A percentile compares a stretch with the other conserved stretches of the same genome.
These are phyloP conservation scores for Mormyrops attenuatus DNA, from an alignment of 2,797 vertebrate genomes.

Conservation along the genomic window DNA sequence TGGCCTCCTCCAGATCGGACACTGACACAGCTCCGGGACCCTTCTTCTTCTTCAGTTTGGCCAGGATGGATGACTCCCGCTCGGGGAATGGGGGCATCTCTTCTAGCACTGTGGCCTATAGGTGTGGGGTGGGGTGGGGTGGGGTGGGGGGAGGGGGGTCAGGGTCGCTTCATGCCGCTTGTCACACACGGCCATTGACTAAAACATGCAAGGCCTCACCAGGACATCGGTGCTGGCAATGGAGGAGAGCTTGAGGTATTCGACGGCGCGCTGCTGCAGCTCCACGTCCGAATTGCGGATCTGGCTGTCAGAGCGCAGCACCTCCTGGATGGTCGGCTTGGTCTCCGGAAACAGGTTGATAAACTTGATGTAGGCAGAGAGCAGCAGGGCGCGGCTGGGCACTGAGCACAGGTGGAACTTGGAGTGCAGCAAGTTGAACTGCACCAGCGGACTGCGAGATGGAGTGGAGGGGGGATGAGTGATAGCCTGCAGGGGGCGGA, in stretches of 20 bases:
- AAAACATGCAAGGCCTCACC: slow-evolving; percentile 46
- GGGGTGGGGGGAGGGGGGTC: background rate
- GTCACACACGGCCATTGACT: background rate
- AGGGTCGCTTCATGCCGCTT: background rate
- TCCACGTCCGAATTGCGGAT: slow-evolving; percentile 87
- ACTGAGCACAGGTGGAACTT: slow-evolving; percentile 92
- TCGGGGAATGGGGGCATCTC: slow-evolving; percentile 98
- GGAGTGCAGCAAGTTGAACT: slow-evolving; percentile 88
- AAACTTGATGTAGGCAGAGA: slow-evolving; percentile 91
- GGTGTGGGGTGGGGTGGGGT: background rate
- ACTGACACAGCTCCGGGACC: slow-evolving; percentile 65
- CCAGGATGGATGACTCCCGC: slow-evolving; percentile 91
- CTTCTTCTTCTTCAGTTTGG: slow-evolving; percentile 95
- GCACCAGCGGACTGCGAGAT: slow-evolving; percentile 72
- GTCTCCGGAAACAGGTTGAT: slow-evolving; percentile 93
- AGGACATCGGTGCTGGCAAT: slow-evolving; percentile 76
- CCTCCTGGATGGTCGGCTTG: slow-evolving; percentile 87
- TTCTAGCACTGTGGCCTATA: slow-evolving; percentile 68
- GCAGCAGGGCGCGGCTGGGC: slow-evolving; percentile 79
- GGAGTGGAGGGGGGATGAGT: background rate
- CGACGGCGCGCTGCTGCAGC: slow-evolving; percentile 83
- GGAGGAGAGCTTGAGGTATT: slow-evolving; percentile 86
- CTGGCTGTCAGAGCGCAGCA: slow-evolving; percentile 84
- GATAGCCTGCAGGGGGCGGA: background rate
- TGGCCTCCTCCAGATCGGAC: slow-evolving; percentile 62